Base-by-base conservation (phyloP, 2,797 vertebrate species). In the Smutsia temminckii region DNA sequence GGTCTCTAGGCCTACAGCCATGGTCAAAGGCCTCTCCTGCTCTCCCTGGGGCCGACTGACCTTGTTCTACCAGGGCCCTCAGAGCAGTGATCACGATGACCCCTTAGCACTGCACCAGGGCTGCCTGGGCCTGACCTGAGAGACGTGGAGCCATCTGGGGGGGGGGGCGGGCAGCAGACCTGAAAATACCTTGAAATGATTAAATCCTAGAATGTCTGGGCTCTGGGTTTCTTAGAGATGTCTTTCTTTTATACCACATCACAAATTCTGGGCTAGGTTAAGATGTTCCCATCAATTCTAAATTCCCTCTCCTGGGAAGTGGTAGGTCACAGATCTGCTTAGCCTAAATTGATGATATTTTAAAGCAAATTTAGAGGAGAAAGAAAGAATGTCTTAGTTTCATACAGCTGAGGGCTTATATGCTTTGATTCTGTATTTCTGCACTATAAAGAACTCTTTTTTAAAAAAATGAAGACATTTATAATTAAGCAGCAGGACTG, bases 21-120 rank as follows among this genome's bases (percentile, higher is more conserved):
- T 5, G 55, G 66, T 63, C 23, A 69, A 64, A 85, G 0, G n/a
- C n/a, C 77, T 83, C 46, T 51, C 40, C 63, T 49, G 40, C 11
- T 90, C 46, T 94, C 84, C 40, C 20, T 32, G 23, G 78, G 53
- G 23, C 61, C 95, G 59, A 85, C 78, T 91, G 64, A 92, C 77
- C 61, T 84, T 53, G 61, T 25, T 63, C 86, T 79, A 49, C 17
- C 68, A 71, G 71, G 37, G 34, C 2, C 21, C 18, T 37, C 61
- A 49, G 64, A 61, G 75, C n/a, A 59, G 37, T 55, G 74, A 80
- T 14, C 57, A 42, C 0, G 2, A 34, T 2, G 40, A 63, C 2
- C n/a, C 6, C 20, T 23, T 40, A 80, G 83, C 29, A 49, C 7
- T 8, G 51, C 42, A 29, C 7, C 5, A 37, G 16, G 72, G 20